Conservation (phyloP, 2,797 vertebrate species). For the Cichlasoma orientale region DNA sequence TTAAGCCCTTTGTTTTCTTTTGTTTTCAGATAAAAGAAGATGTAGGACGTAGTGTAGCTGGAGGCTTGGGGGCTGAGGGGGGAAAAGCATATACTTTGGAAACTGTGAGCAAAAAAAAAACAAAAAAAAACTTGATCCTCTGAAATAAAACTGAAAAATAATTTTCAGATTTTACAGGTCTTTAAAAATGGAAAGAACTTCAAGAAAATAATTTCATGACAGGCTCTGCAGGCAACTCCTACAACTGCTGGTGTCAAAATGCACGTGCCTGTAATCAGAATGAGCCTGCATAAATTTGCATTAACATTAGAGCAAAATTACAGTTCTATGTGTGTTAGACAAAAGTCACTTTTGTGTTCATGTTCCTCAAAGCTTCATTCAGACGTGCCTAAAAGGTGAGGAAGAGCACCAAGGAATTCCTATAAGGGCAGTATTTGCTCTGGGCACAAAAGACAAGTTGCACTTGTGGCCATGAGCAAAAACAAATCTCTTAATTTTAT, state of each 20-base stretch:
- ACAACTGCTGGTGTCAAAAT: not conserved
- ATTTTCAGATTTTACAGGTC: not conserved
- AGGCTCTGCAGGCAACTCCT: not conserved
- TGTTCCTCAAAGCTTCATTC: not conserved
- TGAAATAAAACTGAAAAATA: fast-evolving
- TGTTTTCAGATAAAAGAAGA: slow-evolving; percentile 3
- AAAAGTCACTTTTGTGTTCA: not conserved
- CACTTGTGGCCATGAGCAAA: not conserved
- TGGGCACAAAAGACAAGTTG: not conserved
- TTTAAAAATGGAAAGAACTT: not conserved
- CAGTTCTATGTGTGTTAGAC: not conserved
- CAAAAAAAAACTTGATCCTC: not conserved
- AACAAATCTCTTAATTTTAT: not conserved
- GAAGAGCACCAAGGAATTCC: not conserved
- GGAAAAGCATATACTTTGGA: not conserved
- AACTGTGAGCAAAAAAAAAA: not conserved
- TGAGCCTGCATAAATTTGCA: not conserved
- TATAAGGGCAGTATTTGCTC: not conserved
- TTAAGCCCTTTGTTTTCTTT: not conserved
- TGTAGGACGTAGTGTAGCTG: not conserved
- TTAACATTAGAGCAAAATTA: not conserved
- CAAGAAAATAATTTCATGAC: not conserved
- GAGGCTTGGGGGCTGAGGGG: not conserved
- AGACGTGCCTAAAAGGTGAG: not conserved
- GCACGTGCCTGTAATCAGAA: not conserved